A percentile compares a stretch with the other conserved stretches of the same genome.
Evolutionary conservation across 1,140 invertebrate genomes (phyloP).

Genomic region (Papilio polyxenes): DNA sequence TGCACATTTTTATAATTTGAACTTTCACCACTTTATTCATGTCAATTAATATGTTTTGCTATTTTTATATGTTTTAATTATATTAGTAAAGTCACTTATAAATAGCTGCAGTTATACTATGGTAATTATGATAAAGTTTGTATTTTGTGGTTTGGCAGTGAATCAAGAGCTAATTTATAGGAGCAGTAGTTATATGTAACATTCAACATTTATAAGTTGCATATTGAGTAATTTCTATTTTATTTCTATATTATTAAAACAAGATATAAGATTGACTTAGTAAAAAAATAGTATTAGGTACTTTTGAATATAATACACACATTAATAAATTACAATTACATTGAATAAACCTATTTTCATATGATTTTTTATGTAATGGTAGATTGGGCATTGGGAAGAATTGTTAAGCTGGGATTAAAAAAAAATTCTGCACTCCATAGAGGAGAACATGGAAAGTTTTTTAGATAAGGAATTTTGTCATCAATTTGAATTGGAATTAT

Average conservation of each 20-base stretch:
- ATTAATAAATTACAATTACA: too few species aligned
- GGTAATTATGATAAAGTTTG: not conserved
- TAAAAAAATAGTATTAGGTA: too few species aligned
- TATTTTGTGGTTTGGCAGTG: conserved; percentile 20
- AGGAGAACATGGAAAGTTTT: too few species aligned
- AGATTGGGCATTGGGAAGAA: too few species aligned
- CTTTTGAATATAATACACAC: too few species aligned
- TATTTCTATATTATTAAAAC: not conserved
- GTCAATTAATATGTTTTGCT: not conserved
- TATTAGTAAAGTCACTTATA: not conserved
- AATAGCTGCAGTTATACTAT: conserved; percentile 1
- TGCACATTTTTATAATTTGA: not conserved
- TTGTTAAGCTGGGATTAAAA: too few species aligned
- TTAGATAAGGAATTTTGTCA: too few species aligned
- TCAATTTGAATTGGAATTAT: too few species aligned
- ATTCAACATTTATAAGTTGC: not conserved
- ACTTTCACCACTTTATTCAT: conserved; percentile 17
- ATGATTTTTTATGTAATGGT: too few species aligned
- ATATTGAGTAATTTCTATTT: not conserved
- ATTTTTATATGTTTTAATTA: conserved; percentile 1
- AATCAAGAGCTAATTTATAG: conserved; percentile 9
- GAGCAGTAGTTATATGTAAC: not conserved
- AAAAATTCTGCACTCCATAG: too few species aligned
- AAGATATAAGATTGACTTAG: too few species aligned
- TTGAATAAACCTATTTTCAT: too few species aligned